phyloP scores from a whole-genome alignment of 2,888 invertebrate genomes.

The Chaitophorus viminalis region DNA sequence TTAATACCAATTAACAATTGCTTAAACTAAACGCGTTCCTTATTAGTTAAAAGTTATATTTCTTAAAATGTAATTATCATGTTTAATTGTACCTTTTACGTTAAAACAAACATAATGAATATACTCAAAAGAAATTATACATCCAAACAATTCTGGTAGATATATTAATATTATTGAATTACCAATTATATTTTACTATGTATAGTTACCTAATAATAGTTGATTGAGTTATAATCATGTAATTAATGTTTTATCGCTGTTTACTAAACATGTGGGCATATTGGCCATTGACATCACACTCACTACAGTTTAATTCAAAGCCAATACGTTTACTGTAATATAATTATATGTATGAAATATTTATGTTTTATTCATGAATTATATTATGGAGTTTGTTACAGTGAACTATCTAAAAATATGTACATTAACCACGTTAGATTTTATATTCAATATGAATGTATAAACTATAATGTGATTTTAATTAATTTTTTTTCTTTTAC shows the following conservation, averaged over 20 bases:
- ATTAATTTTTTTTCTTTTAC: slow-evolving; percentile 69
- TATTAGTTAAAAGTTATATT: too few species aligned
- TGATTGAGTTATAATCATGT: neutral
- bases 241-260: neutral
- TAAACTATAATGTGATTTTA: neutral
- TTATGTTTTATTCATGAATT: neutral
- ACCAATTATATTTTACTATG: too few species aligned
- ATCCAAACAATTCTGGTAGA: neutral
- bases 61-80: too few species aligned
- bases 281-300: slow-evolving; percentile 5
- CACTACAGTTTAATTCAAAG: slow-evolving; percentile 21
- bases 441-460: neutral
- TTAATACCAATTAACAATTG: too few species aligned
- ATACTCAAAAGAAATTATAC: neutral
- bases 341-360: neutral
- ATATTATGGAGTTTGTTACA: neutral
- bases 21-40: too few species aligned
- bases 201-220: neutral
- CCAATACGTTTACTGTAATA: slow-evolving; percentile 12
- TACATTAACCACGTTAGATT: neutral
- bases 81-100: too few species aligned
- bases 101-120: too few species aligned
- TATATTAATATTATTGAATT: neutral
- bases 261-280: neutral
- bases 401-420: slow-evolving; percentile 25